Conservation (phyloP, 1,140 invertebrate species). For the Mamestra configurata region DNA sequence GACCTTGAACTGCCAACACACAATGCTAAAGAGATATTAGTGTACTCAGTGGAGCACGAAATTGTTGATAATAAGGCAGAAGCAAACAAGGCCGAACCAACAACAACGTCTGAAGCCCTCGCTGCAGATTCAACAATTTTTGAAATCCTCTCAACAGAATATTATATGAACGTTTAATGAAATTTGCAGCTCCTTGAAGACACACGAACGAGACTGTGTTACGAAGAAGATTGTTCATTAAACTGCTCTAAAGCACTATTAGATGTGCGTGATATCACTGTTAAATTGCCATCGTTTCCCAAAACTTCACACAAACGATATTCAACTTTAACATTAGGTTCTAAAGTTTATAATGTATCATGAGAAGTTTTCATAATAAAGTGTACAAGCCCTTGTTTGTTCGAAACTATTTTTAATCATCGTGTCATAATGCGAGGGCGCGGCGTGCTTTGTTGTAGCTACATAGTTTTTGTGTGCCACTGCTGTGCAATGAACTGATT, state of each 20-base stretch:
- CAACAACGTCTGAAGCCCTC: neutral
- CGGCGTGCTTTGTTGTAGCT: neutral
- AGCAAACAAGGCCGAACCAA: neutral
- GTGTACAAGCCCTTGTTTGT: slow-evolving; percentile 15
- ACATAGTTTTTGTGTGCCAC: neutral
- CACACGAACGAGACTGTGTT: neutral
- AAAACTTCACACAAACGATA: neutral
- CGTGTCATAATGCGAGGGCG: neutral
- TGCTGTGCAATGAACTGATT: neutral
- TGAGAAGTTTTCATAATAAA: neutral
- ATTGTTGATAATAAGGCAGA: neutral
- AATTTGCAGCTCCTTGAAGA: slow-evolving; percentile 1
- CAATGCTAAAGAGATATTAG: neutral
- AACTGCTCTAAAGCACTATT: slow-evolving; percentile 13
- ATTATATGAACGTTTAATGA: neutral
- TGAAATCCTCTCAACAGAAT: neutral
- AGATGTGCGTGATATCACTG: slow-evolving; percentile 29
- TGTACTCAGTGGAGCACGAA: neutral
- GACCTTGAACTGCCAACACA: too few species aligned
- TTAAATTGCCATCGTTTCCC: neutral
- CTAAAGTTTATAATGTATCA: neutral
- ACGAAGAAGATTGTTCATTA: slow-evolving; percentile 17
- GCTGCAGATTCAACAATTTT: neutral
- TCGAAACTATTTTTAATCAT: slow-evolving; percentile 9
- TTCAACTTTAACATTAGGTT: neutral